Conservation (phyloP, 2,888 invertebrate species). For the Conops quadrifasciatus region DNA sequence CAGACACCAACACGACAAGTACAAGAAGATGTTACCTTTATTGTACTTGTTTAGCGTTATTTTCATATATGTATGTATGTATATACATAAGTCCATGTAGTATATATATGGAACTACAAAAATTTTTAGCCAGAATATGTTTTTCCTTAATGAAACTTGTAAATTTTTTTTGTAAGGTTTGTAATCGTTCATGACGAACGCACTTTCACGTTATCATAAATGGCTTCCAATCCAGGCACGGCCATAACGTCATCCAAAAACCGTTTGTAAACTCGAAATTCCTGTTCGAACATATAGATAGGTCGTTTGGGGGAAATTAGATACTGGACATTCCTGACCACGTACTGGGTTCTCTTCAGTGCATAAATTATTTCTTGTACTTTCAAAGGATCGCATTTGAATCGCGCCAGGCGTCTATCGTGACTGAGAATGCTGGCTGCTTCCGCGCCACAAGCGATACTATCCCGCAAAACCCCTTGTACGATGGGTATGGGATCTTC, state of each 20-base stretch:
- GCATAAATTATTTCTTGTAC: conserved; percentile 41
- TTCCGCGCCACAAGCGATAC: conserved; percentile 43
- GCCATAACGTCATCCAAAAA: conserved; percentile 44
- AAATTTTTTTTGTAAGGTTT: background rate
- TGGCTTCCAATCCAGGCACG: conserved; percentile 47
- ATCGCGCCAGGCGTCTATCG: conserved; percentile 44
- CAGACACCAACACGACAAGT: too few relatives aligned
- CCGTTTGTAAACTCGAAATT: conserved; percentile 42
- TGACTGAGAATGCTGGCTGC: conserved; percentile 42
- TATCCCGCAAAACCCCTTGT: conserved; percentile 43
- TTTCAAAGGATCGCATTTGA: conserved; percentile 46
- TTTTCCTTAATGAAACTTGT: too few relatives aligned
- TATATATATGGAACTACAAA: too few relatives aligned
- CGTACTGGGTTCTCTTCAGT: conserved; percentile 45
- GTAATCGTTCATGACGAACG: background rate
- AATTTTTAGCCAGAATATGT: too few relatives aligned
- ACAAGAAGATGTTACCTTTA: too few relatives aligned
- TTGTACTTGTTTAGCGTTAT: too few relatives aligned
- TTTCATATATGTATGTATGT: too few relatives aligned
- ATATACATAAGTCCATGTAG: too few relatives aligned
- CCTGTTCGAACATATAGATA: conserved; percentile 39
- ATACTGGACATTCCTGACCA: conserved; percentile 43
- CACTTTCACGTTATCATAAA: conserved; percentile 52
- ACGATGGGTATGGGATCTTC: conserved; percentile 39
- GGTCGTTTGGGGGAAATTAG: conserved; percentile 43